Percentiles rank a stretch among this genome's conserved stretches.
Conservation (phyloP, 2,113 vertebrate species). For the Thalassarche chlororhynchos region DNA sequence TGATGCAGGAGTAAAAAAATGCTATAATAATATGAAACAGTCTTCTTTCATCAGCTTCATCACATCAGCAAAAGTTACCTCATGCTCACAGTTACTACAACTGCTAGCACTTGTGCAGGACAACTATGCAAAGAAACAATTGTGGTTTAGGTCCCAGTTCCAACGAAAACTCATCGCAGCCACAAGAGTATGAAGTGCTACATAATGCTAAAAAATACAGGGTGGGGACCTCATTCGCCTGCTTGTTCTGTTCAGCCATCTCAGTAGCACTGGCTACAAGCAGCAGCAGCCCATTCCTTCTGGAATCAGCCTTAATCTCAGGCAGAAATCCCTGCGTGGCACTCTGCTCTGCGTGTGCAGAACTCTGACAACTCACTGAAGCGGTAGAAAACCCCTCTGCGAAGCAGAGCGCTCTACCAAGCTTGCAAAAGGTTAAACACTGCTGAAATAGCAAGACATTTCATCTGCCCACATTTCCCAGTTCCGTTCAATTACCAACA, state of each 20-base stretch:
- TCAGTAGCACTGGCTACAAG: background rate
- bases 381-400: conserved; percentile 26
- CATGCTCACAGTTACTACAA: background rate
- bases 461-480: conserved; percentile 27
- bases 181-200: background rate
- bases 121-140: background rate
- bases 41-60: background rate
- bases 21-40: background rate
- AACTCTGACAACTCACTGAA: conserved; percentile 43
- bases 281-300: background rate
- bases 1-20: background rate
- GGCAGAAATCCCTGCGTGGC: background rate
- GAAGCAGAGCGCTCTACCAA: conserved; percentile 16
- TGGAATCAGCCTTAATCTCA: background rate
- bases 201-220: background rate
- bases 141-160: background rate
- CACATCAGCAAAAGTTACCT: background rate
- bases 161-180: background rate
- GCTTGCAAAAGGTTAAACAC: conserved; percentile 52
- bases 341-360: background rate
- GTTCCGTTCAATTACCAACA: conserved; percentile 43
- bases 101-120: background rate
- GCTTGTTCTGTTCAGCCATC: background rate
- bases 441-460: conserved; percentile 49
- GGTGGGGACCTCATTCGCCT: background rate